Evolutionary conservation across 2,113 vertebrate species (phyloP).

Genomic region (Synodontis membranacea): DNA sequence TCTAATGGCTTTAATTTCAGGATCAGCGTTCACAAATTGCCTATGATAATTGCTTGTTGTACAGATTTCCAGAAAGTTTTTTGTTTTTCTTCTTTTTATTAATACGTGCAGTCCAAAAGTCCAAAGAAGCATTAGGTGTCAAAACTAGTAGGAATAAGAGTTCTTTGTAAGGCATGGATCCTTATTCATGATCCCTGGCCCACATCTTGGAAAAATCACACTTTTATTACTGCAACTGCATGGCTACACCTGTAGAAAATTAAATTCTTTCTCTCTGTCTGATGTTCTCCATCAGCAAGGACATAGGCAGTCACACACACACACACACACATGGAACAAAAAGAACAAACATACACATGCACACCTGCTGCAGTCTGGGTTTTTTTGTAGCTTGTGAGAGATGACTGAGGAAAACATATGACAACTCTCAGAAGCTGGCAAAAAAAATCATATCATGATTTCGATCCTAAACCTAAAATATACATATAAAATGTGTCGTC

Average conservation of each 20-base stretch:
- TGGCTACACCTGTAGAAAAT: slow-evolving; percentile 52
- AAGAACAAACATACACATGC: neutral
- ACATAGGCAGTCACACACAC: neutral
- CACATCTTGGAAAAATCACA: slow-evolving; percentile 30
- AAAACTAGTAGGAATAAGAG: slow-evolving; percentile 12
- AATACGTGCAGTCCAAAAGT: neutral
- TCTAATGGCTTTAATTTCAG: neutral
- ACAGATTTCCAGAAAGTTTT: neutral
- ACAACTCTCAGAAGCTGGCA: slow-evolving; percentile 9
- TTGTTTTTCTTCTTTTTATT: slow-evolving; percentile 4
- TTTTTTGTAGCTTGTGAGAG: slow-evolving; percentile 11
- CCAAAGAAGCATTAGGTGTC: neutral
- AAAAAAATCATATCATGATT: neutral
- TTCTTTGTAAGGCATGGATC: slow-evolving; percentile 2
- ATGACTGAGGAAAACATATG: neutral
- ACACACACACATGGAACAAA: slow-evolving; percentile 9
- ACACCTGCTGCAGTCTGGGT: slow-evolving; percentile 17
- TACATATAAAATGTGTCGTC: neutral
- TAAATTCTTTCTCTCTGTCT: slow-evolving; percentile 35
- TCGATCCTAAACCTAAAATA: neutral
- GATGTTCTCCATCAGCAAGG: slow-evolving; percentile 38
- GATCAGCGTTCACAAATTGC: neutral
- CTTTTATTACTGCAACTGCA: slow-evolving; percentile 41
- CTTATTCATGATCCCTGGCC: slow-evolving; percentile 35
- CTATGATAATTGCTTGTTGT: neutral